A percentile compares a stretch with the other conserved stretches of the same genome.
Evolutionary conservation across 2,113 vertebrate genomes (phyloP).

Genomic region (Cariama cristata): DNA sequence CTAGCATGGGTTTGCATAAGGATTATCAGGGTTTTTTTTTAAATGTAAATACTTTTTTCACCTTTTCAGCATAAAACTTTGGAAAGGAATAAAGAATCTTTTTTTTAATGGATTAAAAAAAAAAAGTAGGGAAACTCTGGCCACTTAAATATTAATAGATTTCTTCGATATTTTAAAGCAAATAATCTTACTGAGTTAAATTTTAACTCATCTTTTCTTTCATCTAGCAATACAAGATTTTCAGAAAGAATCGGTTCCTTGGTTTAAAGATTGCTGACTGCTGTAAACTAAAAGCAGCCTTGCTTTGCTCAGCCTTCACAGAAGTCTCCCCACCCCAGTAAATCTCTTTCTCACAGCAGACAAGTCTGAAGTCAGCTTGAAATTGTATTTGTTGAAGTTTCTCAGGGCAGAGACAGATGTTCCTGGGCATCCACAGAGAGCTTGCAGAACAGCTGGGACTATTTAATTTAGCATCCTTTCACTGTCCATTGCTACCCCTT

Average conservation of each 20-base stretch:
- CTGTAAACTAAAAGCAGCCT: background rate
- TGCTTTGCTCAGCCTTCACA: background rate
- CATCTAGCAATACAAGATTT: background rate
- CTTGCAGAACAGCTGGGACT: background rate
- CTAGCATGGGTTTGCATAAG: background rate
- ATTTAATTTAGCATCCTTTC: background rate
- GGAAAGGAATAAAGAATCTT: background rate
- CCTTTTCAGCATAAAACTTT: conserved; percentile 6
- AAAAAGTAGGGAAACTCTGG: background rate
- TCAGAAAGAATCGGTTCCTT: background rate
- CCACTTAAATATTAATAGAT: background rate
- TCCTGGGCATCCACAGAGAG: background rate
- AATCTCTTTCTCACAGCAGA: conserved; percentile 4
- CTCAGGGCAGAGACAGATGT: background rate
- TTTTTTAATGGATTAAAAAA: background rate
- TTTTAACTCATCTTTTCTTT: background rate
- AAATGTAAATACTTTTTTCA: background rate
- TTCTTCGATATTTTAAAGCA: background rate
- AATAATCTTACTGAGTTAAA: background rate
- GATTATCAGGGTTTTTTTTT: background rate
- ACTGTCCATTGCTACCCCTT: background rate
- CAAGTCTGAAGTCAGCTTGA: background rate
- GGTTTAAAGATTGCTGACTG: background rate
- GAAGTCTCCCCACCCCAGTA: background rate
- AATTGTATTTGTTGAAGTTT: background rate